Evolutionary conservation across 30 jellyfish, hydroid and myxozoan genomes (phyloP), one percentile per base, ranked within the genome.

Genomic region (Cassiopea xamachana): DNA sequence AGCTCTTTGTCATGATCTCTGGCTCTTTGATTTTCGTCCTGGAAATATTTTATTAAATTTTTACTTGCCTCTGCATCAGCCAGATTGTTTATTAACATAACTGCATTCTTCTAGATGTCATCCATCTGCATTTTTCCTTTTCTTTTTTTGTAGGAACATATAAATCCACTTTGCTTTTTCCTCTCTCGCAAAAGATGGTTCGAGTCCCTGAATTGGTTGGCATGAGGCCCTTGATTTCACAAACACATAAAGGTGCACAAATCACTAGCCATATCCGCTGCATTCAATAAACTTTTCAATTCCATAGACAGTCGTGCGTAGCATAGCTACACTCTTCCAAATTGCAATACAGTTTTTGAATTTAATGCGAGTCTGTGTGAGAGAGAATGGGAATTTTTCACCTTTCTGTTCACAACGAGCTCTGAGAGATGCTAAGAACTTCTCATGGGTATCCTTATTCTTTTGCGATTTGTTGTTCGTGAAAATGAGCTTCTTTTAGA

Each of bases 201-300:
- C 78, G 48, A 69, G 45, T 69, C 78, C 78, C 78, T 69, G 78
- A 69, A 10, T 69, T 69, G 78, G 78, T 69, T 69, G 78, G 78
- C 78, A 69, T 7, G 78, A 69, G 78, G 45, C 78, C 17, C 78
- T 69, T 43, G 78, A 69, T 69, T 69, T 69, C 48, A 69, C 78
- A 69, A 15, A 0, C 48, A 43, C 78, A 69, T 69, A 69, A 69
- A 69, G 1, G 78, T n/a, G 48, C 78, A 69, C 15, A 69, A 69
- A 6, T n/a, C 78, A 69, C 78, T 6, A n/a, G 45, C 78, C 78
- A 69, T 43, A 69, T 17, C 45, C 78, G 7, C 15, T 69, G 78
- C 78, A 17, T 69, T 69, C 48, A 43, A 69, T 17, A 0, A 69
- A 69, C 8, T 69, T 69, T 43, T 69, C 15, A 69, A 69, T 43